Percentiles rank a stretch among this genome's conserved stretches.
Evolutionary conservation across 2,888 invertebrate species (phyloP).

Genomic region (Dromius quadrimaculatus): DNA sequence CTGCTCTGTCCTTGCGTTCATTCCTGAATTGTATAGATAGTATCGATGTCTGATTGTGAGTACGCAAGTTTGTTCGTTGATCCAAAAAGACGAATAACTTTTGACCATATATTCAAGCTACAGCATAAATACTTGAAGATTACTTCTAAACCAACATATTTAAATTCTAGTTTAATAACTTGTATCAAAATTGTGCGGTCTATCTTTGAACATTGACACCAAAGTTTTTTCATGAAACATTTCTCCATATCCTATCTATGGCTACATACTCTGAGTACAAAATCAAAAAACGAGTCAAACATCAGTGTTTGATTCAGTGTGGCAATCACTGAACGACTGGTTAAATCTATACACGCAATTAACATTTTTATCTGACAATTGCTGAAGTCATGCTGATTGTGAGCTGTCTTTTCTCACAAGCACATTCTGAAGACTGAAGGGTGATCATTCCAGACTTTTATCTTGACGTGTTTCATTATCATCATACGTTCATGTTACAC

Average conservation of each 20-base stretch:
- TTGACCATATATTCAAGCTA: too few relatives aligned
- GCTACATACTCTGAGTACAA: too few relatives aligned
- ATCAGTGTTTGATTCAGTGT: constrained; percentile 32
- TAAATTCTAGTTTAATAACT: too few relatives aligned
- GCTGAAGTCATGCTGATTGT: constrained; percentile 61
- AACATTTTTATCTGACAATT: constrained; percentile 63
- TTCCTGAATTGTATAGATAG: constrained; percentile 33
- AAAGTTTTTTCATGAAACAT: too few relatives aligned
- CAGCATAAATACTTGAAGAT: too few relatives aligned
- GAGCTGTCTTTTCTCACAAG: constrained; percentile 41
- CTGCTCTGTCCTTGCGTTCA: constrained; percentile 20
- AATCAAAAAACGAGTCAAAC: too few relatives aligned
- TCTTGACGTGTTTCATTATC: constrained; percentile 41
- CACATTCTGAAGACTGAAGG: constrained; percentile 21
- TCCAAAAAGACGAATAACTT: too few relatives aligned
- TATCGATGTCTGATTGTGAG: constrained; percentile 43
- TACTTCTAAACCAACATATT: too few relatives aligned
- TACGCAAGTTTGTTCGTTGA: constrained; percentile 23
- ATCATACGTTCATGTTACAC: constrained; percentile 20
- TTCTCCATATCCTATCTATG: too few relatives aligned
- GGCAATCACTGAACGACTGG: constrained; percentile 63
- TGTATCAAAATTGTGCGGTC: too few relatives aligned
- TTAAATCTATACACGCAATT: constrained; percentile 65
- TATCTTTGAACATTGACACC: too few relatives aligned
- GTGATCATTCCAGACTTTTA: constrained; percentile 41